These are phyloP conservation scores for Lepisosteus oculatus DNA, from an alignment of 2,113 vertebrate species.

Conservation along the genomic window DNA sequence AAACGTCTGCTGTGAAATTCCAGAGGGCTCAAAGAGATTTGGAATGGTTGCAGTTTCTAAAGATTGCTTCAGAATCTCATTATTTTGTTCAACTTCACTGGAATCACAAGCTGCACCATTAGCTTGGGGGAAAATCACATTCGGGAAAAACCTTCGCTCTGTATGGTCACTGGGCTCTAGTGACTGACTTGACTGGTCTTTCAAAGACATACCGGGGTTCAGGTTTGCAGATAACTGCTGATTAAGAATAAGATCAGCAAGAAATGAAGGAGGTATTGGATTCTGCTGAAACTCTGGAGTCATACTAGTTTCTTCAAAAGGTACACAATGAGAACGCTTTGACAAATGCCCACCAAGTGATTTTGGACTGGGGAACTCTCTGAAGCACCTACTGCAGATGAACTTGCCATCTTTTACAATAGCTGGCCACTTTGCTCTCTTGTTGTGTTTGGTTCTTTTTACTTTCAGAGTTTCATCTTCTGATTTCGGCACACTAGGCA, in stretches of 20 bases:
- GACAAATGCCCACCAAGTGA: conserved; percentile 95
- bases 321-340: conserved; percentile 83
- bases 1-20: conserved; percentile 60
- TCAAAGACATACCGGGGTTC: conserved; percentile 59
- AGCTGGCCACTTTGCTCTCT: conserved; percentile 88
- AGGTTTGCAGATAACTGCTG: conserved; percentile 59
- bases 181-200: conserved; percentile 69
- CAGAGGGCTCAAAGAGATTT: conserved; percentile 64
- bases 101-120: conserved; percentile 52
- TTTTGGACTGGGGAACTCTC: conserved; percentile 85
- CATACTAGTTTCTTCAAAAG: conserved; percentile 79
- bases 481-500: conserved; percentile 37
- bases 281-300: conserved; percentile 69
- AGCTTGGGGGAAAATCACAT: conserved; percentile 63
- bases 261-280: conserved; percentile 71
- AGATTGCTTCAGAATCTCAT: conserved; percentile 79
- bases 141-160: conserved; percentile 62
- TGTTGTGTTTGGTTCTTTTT: conserved; percentile 74
- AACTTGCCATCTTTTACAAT: conserved; percentile 91
- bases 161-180: conserved; percentile 61
- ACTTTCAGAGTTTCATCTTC: conserved; percentile 62
- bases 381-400: conserved; percentile 87
- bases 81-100: conserved; percentile 61
- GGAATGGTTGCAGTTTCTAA: conserved; percentile 76
- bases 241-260: conserved; percentile 83